Evolutionary conservation across 2,888 invertebrate species (phyloP), one percentile per base, ranked within the genome.

Genomic region (Acleris cristana): DNA sequence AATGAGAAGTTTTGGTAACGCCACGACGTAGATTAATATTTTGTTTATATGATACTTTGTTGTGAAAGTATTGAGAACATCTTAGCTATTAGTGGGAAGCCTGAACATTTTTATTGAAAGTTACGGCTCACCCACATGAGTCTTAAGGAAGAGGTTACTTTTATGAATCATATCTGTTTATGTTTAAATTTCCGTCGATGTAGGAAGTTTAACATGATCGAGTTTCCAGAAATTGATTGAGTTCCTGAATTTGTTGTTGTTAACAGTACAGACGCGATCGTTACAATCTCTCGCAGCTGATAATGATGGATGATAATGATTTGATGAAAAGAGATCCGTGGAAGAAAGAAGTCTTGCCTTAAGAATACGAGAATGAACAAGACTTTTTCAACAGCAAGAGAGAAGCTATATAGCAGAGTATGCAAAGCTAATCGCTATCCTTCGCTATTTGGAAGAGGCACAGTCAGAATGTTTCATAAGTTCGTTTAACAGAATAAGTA

Each of bases 21-120:
- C 12, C n/a, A 14, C 14, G 58, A 21, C 49, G 58, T 49, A 49
- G 53, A 67, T 62, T 57, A 62, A 66, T 66, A 66, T 62, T 62
- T 63, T 63, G 62, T 62, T 67, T 62, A 61, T 56, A 48, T 52
- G 34, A 62, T 26, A 66, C 21, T 57, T 62, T 58, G 57, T 58
- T 62, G 58, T 63, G 57, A 63, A 63, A 67, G 67, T 49, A 58
- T 26, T 23, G 23, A 58, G 58, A 67, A 63, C 67, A 63, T 62
- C 53, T 19, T 55, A 48, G 63, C 67, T 63, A 63, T 67, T 67
- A 67, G 67, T 19, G 62, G 57, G 59, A 23, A 26, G 54, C 12
- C 54, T 21, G 54, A 54, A 49, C 53, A 19, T 63, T 67, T 63
- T 67, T 63, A 63, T 67, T 63, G 40, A 56, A 66, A 62, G 57